phyloP scores from a whole-genome alignment of 2,797 vertebrate species.

The Enteromius treurensis region DNA sequence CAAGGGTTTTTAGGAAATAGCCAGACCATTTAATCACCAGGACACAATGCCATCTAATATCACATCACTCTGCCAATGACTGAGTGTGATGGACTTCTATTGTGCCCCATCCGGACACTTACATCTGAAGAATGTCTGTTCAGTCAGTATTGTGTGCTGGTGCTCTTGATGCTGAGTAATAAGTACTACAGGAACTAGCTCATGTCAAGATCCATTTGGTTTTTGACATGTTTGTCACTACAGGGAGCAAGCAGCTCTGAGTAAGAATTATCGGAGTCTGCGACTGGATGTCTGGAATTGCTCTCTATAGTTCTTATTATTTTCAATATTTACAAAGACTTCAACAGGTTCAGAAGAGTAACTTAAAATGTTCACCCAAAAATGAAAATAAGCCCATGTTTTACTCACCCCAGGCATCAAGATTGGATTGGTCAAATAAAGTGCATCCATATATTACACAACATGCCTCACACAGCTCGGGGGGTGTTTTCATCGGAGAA shows the following conservation, averaged over 20 bases:
- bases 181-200: slow-evolving; percentile 27
- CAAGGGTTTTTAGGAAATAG: neutral
- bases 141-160: neutral
- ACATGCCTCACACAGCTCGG: no score
- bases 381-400: no score
- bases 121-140: slow-evolving; percentile 43
- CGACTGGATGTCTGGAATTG: neutral
- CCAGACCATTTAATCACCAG: slow-evolving; percentile 31
- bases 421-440: no score
- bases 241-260: neutral
- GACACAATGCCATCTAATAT: slow-evolving; percentile 32
- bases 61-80: slow-evolving; percentile 26
- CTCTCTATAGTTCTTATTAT: neutral
- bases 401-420: neutral
- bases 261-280: neutral
- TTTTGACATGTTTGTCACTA: slow-evolving; percentile 5
- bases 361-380: neutral
- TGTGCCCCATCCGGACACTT: slow-evolving; percentile 32
- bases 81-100: neutral
- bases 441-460: no score
- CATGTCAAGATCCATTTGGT: slow-evolving; percentile 27
- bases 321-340: neutral
- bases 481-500: no score
- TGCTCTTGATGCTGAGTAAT: slow-evolving; percentile 30
- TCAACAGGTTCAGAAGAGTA: neutral